These are phyloP conservation scores for Lithobates sylvaticus DNA, from an alignment of 2,797 vertebrate species.

Conservation along the genomic window DNA sequence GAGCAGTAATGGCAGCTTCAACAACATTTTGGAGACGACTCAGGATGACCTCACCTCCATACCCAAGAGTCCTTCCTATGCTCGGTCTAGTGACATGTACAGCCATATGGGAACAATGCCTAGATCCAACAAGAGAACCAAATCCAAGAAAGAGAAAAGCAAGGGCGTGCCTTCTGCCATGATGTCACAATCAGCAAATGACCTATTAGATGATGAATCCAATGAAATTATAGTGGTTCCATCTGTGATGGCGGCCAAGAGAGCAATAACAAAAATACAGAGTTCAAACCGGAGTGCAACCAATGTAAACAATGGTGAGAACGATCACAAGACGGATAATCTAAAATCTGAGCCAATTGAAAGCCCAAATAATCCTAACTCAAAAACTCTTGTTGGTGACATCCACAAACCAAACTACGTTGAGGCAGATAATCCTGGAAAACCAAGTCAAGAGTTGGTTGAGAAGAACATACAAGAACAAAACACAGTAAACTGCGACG, in stretches of 20 bases:
- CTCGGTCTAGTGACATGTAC: constrained; percentile 87
- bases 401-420: not conserved
- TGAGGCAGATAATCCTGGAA: not conserved
- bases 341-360: not conserved
- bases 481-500: not conserved
- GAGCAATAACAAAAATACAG: not conserved
- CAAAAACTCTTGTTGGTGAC: not conserved
- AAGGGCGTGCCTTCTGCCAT: not conserved
- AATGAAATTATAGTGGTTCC: constrained; percentile 50
- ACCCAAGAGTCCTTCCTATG: constrained; percentile 81
- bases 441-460: not conserved
- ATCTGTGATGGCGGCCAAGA: not conserved
- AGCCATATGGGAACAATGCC: constrained; percentile 94
- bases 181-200: constrained; percentile 5
- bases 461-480: not conserved
- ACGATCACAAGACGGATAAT: not conserved
- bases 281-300: not conserved
- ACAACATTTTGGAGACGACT: constrained; percentile 67
- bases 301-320: not conserved
- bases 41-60: constrained; percentile 83
- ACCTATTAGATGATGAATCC: constrained; percentile 15
- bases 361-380: not conserved
- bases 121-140: constrained; percentile 68
- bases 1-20: constrained; percentile 43
- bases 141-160: constrained; percentile 44